Evolutionary conservation across 2,113 vertebrate species (phyloP).

Genomic region (rat (Rattus norvegicus)): DNA sequence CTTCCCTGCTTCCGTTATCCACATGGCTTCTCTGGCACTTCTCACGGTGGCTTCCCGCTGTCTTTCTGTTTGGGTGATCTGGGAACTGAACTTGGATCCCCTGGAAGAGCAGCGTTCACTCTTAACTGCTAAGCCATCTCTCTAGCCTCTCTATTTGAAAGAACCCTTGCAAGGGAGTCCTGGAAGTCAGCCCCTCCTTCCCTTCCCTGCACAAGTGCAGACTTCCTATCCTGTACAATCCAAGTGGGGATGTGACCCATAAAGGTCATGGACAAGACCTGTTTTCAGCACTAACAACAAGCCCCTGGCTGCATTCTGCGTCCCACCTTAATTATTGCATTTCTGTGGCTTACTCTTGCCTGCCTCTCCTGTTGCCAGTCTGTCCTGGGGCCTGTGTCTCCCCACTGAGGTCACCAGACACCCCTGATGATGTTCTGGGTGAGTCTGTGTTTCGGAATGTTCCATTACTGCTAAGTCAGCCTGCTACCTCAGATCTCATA

Average conservation of each 20-base stretch:
- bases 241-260: too few relatives aligned
- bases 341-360: neutral
- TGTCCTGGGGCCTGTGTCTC: neutral
- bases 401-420: neutral
- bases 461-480: neutral
- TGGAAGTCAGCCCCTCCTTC: neutral
- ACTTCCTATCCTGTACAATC: neutral
- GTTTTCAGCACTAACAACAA: neutral
- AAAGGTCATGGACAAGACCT: neutral
- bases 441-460: neutral
- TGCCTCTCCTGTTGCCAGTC: neutral
- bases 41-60: neutral
- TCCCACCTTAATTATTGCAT: rapidly evolving
- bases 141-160: neutral
- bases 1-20: neutral
- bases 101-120: neutral
- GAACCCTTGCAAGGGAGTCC: neutral
- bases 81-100: neutral
- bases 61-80: neutral
- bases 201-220: neutral
- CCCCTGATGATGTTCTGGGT: neutral
- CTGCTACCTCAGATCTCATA: neutral
- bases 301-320: rapidly evolving
- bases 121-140: neutral
- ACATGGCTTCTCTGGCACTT: neutral